phyloP scores from a whole-genome alignment of 2,888 invertebrate genomes.

The Marronus borbonicus region DNA sequence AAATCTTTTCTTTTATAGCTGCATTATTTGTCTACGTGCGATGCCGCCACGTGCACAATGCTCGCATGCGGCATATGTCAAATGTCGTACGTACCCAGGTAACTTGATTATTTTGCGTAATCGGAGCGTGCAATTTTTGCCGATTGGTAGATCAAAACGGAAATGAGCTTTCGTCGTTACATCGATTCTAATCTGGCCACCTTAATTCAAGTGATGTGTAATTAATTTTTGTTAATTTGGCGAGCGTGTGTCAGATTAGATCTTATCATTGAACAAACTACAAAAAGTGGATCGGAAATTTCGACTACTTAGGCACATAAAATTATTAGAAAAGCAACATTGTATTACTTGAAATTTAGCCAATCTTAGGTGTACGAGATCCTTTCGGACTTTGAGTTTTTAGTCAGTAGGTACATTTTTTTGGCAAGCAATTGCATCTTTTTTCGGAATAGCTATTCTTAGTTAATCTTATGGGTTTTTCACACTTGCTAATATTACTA shows the following conservation, averaged over 20 bases:
- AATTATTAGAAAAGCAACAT: too few relatives aligned
- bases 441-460: not conserved
- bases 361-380: not conserved
- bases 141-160: not conserved
- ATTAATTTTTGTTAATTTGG: not conserved
- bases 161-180: not conserved
- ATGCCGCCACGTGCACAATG: not conserved
- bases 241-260: constrained; percentile 6
- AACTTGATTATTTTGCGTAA: not conserved
- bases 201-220: not conserved
- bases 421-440: too few relatives aligned
- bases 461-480: not conserved
- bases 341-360: too few relatives aligned
- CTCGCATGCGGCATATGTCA: not conserved
- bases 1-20: not conserved
- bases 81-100: not conserved
- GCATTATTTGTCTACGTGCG: not conserved
- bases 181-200: not conserved
- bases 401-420: too few relatives aligned
- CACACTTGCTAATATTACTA: too few relatives aligned
- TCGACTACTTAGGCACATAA: too few relatives aligned
- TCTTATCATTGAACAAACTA: constrained; percentile 5
- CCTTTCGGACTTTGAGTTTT: not conserved
- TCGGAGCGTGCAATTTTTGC: not conserved
- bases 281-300: not conserved